These are phyloP conservation scores for Rhynchotus rufescens DNA, from an alignment of 2,797 vertebrate genomes.

Conservation along the genomic window DNA sequence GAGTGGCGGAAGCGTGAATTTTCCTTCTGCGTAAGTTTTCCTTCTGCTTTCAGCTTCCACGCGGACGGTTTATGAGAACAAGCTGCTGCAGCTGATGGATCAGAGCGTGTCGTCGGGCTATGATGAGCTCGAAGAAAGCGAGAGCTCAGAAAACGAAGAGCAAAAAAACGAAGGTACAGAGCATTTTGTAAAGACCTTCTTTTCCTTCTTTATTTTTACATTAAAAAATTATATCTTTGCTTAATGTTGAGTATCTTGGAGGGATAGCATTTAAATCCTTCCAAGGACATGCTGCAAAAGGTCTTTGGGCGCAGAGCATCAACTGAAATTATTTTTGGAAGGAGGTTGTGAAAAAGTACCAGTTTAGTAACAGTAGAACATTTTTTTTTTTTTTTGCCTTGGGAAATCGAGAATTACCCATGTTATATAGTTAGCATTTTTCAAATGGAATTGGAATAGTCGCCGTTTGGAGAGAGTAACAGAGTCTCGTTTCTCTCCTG, in stretches of 20 bases:
- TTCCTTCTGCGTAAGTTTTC: background rate
- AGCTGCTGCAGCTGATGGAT: slow-evolving; percentile 79
- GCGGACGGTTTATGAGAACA: slow-evolving; percentile 86
- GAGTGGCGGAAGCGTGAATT: background rate
- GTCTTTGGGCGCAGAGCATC: background rate
- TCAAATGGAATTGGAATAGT: background rate
- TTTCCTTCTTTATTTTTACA: too few relatives aligned
- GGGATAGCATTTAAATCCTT: background rate
- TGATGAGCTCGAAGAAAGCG: slow-evolving; percentile 36
- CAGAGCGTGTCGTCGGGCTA: background rate
- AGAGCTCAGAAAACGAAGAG: slow-evolving; percentile 80
- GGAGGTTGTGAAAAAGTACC: too few relatives aligned
- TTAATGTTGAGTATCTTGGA: background rate
- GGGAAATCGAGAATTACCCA: background rate
- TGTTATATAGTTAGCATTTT: background rate
- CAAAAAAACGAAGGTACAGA: slow-evolving; percentile 58
- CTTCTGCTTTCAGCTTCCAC: slow-evolving; percentile 81
- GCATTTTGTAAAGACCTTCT: too few relatives aligned
- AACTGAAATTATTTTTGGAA: background rate
- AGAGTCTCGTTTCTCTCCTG: background rate
- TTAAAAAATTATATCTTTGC: too few relatives aligned
- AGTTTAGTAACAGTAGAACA: background rate
- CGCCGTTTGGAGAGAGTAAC: background rate
- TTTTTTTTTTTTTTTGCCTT: background rate
- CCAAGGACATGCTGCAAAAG: background rate